These are phyloP conservation scores for Premnoplex brunnescens DNA, from an alignment of 2,797 vertebrate genomes.

Conservation along the genomic window DNA sequence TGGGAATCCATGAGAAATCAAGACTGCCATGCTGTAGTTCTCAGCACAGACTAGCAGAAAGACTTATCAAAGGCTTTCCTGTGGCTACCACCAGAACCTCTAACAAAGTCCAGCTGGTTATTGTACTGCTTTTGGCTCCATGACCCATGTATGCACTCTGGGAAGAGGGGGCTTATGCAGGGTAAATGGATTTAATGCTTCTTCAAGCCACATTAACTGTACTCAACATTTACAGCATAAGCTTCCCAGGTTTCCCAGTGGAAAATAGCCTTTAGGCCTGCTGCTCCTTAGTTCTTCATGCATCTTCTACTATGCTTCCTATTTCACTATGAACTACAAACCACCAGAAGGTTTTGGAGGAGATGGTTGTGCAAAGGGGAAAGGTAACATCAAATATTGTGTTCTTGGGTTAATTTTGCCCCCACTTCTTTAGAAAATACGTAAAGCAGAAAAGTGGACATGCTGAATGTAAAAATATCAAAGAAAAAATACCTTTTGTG, in stretches of 20 bases:
- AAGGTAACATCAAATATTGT: not conserved
- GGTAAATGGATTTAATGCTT: constrained; percentile 29
- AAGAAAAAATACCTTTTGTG: not conserved
- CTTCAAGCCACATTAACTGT: constrained; percentile 35
- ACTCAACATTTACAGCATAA: constrained; percentile 18
- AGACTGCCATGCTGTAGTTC: not conserved
- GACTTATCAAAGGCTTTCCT: not conserved
- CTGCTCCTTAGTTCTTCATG: not conserved
- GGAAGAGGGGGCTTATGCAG: not conserved
- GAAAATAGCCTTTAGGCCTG: not conserved
- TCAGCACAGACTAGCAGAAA: not conserved
- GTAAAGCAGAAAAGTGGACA: not conserved
- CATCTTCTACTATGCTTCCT: not conserved
- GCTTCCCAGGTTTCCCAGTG: not conserved
- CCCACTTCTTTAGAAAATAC: not conserved
- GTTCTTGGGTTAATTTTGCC: not conserved
- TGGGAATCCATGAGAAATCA: not conserved
- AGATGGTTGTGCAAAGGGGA: not conserved
- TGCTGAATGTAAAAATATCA: not conserved
- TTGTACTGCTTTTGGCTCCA: not conserved
- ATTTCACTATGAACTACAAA: not conserved
- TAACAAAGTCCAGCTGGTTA: constrained; percentile 24
- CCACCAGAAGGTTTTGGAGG: not conserved
- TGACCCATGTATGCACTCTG: not conserved
- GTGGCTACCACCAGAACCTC: not conserved